Conservation (phyloP, 2,113 vertebrate species). For the Protobothrops flavoviridis region DNA sequence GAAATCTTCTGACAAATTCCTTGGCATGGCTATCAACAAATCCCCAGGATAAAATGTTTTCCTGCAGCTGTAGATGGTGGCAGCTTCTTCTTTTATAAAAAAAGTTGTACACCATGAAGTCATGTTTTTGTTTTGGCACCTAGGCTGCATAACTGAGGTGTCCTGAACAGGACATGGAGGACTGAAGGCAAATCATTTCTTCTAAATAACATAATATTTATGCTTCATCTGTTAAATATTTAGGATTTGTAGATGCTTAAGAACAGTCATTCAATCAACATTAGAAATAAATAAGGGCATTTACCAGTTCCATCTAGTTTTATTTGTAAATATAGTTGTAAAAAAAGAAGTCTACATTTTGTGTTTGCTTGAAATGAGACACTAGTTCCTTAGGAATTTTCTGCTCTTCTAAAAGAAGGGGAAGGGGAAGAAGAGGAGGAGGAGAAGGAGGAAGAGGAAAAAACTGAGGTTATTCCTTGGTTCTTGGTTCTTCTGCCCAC, state of each 20-base stretch:
- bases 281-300: slow-evolving; percentile 13
- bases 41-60: neutral
- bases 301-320: slow-evolving; percentile 19
- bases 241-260: slow-evolving; percentile 12
- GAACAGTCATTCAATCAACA: slow-evolving; percentile 7
- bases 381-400: neutral
- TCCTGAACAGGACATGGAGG: neutral
- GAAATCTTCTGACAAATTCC: neutral
- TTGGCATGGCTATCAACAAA: neutral
- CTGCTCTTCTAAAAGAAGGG: neutral
- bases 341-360: neutral
- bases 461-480: slow-evolving; percentile 1
- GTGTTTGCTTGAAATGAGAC: neutral
- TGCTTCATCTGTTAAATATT: slow-evolving; percentile 21
- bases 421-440: neutral
- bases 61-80: neutral
- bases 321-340: slow-evolving; percentile 14
- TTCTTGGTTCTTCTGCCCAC: slow-evolving; percentile 1
- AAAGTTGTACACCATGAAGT: neutral
- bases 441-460: neutral
- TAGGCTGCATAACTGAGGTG: neutral
- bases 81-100: neutral
- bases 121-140: slow-evolving; percentile 21
- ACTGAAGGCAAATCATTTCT: neutral
- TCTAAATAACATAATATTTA: neutral